These are phyloP conservation scores for Otolemur crassicaudatus DNA, from an alignment of 2,797 vertebrate genomes.

Conservation along the genomic window DNA sequence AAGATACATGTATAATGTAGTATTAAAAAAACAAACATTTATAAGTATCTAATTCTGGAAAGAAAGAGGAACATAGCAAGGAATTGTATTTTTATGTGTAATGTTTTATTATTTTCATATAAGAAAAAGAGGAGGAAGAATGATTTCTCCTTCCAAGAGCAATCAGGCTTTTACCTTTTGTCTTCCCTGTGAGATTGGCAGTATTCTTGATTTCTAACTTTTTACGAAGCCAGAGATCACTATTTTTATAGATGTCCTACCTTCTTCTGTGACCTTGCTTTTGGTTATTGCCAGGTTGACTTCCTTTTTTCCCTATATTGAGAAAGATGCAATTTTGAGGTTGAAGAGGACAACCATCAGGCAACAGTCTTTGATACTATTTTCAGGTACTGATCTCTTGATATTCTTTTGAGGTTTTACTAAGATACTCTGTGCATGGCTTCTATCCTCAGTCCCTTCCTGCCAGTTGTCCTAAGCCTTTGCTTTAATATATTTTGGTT, in stretches of 20 bases:
- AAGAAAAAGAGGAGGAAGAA: too few species aligned
- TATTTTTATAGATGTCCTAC: neutral
- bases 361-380: neutral
- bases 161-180: neutral
- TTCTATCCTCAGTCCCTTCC: neutral
- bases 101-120: too few species aligned
- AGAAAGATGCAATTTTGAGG: neutral
- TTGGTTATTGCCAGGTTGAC: neutral
- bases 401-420: neutral
- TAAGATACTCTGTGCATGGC: neutral
- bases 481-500: constrained; percentile 6
- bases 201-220: neutral
- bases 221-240: neutral
- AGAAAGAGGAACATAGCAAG: neutral
- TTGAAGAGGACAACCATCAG: neutral
- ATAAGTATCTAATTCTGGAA: neutral
- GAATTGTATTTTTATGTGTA: too few species aligned
- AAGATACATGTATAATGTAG: neutral
- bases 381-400: neutral
- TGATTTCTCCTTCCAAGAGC: neutral
- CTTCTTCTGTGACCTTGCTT: neutral
- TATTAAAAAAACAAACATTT: neutral
- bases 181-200: neutral
- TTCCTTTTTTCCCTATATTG: neutral
- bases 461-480: neutral